phyloP scores from a whole-genome alignment of 2,113 vertebrate genomes.

The Nibea coibor region DNA sequence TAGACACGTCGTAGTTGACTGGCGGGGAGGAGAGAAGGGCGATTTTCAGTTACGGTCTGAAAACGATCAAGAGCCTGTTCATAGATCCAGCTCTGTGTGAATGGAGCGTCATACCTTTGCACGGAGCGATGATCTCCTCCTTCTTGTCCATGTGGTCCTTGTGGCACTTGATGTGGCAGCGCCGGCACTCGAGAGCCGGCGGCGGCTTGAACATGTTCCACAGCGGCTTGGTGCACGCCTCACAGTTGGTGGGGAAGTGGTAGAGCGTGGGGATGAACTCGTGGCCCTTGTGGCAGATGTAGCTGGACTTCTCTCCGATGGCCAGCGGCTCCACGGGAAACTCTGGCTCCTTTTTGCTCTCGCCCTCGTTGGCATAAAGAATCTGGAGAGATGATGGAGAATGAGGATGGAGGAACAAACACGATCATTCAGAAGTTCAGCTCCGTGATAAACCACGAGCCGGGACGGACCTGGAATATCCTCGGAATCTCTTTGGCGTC shows the following conservation, averaged over 20 bases:
- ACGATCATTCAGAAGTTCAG: background rate
- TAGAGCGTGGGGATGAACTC: conserved; percentile 99
- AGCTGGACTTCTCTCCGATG: conserved; percentile 96
- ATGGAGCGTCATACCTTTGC: conserved; percentile 86
- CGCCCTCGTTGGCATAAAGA: conserved; percentile 98
- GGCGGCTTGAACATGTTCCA: conserved; percentile 99
- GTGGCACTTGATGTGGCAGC: conserved; percentile 99
- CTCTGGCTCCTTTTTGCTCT: conserved; percentile 98
- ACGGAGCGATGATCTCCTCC: conserved; percentile 96
- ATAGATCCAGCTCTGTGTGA: rapidly evolving
- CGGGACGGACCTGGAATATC: conserved; percentile 93
- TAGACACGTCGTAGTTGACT: conserved; percentile 98
- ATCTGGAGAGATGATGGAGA: conserved; percentile 81
- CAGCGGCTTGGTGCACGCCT: conserved; percentile 98
- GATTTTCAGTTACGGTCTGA: background rate
- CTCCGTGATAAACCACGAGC: background rate
- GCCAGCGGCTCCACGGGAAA: conserved; percentile 90
- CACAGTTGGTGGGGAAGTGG: conserved; percentile 98
- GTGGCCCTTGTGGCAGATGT: conserved; percentile 98
- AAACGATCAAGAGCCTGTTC: background rate
- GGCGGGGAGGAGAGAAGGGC: background rate
- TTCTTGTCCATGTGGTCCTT: conserved; percentile 99
- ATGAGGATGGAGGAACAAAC: background rate
- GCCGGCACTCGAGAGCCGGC: conserved; percentile 96
- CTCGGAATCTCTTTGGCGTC: conserved; percentile 98